phyloP scores from a whole-genome alignment of 37 sponge, comb jelly and placozoan genomes.

The Cliona cf. orientalis region DNA sequence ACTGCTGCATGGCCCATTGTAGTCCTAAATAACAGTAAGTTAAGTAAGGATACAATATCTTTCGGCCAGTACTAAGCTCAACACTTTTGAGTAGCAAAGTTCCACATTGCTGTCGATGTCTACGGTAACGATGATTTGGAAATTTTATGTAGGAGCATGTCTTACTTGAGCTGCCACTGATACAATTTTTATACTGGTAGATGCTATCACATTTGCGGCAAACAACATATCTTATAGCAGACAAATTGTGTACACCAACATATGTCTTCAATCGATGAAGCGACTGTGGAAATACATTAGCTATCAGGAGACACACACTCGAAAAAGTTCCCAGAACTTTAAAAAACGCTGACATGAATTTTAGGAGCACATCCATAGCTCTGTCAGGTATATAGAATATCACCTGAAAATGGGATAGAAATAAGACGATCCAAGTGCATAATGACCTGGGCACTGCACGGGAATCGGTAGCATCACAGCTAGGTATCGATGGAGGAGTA shows the following conservation, averaged over 20 bases:
- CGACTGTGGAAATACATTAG: background rate
- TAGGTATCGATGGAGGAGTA: background rate
- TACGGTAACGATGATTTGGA: conserved; percentile 28
- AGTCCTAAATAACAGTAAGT: conserved; percentile 54
- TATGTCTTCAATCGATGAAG: conserved; percentile 9
- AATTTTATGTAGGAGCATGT: conserved; percentile 16
- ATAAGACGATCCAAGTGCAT: conserved; percentile 7
- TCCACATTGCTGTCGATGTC: conserved; percentile 7
- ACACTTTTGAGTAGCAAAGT: conserved; percentile 28
- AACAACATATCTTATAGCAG: background rate
- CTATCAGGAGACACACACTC: background rate
- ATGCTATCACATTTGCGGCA: background rate
- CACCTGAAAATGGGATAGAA: conserved; percentile 16
- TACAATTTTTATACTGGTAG: background rate
- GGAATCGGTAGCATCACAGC: background rate
- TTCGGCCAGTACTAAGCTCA: conserved; percentile 8
- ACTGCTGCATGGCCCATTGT: conserved; percentile 10
- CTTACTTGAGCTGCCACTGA: conserved; percentile 8
- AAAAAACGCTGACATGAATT: background rate
- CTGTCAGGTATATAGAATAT: conserved; percentile 18
- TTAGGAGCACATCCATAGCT: conserved; percentile 13
- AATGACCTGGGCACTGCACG: background rate
- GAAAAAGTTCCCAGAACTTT: background rate
- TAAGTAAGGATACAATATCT: conserved; percentile 31
- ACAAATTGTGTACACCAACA: background rate